These are phyloP conservation scores for Aegithalos caudatus DNA, from an alignment of 2,113 vertebrate species.

Conservation along the genomic window DNA sequence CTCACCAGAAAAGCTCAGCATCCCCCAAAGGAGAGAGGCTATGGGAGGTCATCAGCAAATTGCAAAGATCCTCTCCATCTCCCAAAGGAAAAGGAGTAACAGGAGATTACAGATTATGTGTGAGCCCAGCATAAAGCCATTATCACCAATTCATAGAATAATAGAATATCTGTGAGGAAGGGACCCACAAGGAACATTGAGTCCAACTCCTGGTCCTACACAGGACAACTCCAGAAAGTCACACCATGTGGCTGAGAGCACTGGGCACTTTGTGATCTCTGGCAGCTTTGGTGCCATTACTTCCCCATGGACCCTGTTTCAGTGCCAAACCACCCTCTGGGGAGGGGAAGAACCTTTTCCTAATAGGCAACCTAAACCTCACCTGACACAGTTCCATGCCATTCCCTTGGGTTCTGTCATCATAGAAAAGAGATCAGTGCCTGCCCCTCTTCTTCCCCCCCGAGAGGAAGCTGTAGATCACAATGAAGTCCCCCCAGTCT, in stretches of 20 bases:
- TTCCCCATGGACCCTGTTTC: not conserved
- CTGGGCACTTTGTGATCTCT: not conserved
- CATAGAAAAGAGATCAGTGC: not conserved
- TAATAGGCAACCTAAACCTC: not conserved
- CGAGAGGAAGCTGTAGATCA: not conserved
- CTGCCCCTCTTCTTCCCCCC: not conserved
- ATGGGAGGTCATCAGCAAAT: not conserved
- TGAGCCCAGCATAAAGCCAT: not conserved
- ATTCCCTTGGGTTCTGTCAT: not conserved
- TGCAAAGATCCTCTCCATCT: not conserved
- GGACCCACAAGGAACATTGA: not conserved
- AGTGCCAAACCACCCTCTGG: not conserved
- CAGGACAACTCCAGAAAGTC: not conserved
- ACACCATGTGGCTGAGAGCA: not conserved
- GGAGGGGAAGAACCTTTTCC: not conserved
- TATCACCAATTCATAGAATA: not conserved
- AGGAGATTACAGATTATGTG: not conserved
- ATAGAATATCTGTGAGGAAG: not conserved
- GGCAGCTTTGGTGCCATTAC: not conserved
- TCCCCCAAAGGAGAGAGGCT: not conserved
- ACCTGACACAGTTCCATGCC: not conserved
- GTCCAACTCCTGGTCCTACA: not conserved
- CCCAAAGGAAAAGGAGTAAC: not conserved
- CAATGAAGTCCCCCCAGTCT: not conserved
- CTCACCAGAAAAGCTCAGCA: not conserved